These are phyloP conservation scores for Zootoca vivipara DNA, from an alignment of 2,113 vertebrate genomes.

Conservation along the genomic window DNA sequence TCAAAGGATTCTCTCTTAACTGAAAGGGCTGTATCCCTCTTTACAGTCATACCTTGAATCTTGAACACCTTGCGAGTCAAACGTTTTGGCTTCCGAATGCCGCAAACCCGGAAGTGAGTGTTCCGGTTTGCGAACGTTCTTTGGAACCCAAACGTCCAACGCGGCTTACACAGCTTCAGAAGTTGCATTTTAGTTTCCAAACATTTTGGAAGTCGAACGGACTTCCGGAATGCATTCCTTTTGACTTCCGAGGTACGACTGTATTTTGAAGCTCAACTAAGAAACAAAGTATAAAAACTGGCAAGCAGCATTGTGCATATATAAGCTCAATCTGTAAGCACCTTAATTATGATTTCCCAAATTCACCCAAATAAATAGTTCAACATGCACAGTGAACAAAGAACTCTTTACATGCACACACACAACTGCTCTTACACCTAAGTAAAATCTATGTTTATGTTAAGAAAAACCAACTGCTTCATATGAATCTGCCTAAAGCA, in stretches of 20 bases:
- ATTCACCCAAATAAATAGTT: neutral
- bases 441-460: neutral
- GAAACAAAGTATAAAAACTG: neutral
- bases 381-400: neutral
- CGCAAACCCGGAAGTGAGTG: too few species aligned
- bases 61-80: too few species aligned
- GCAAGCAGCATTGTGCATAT: neutral
- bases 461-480: neutral
- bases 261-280: neutral
- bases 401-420: neutral
- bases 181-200: too few species aligned
- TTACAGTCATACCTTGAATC: neutral
- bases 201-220: too few species aligned
- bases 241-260: too few species aligned
- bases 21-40: neutral
- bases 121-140: too few species aligned
- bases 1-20: neutral
- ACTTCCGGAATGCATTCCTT: too few species aligned
- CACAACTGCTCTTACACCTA: too few species aligned
- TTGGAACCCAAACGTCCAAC: too few species aligned
- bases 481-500: neutral
- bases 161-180: too few species aligned
- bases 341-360: neutral
- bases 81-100: too few species aligned
- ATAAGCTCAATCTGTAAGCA: neutral